A percentile compares a stretch with the other conserved stretches of the same genome.
These are phyloP conservation scores for Erythrocebus patas DNA, from an alignment of 2,113 vertebrate species.

Conservation along the genomic window DNA sequence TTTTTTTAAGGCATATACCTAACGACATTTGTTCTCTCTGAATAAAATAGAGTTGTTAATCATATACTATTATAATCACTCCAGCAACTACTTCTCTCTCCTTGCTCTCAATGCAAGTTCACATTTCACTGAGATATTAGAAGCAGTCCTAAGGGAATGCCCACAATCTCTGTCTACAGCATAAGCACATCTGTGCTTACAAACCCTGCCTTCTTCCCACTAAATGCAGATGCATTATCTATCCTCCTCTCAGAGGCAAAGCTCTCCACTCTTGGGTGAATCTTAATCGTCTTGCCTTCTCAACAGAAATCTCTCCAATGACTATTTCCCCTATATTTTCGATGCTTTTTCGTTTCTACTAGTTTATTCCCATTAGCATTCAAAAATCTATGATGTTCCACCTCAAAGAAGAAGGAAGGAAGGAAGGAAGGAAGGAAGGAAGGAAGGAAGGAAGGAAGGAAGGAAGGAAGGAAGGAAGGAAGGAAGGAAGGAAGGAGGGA, in stretches of 20 bases:
- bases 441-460: too few species aligned
- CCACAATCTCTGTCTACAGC: not conserved
- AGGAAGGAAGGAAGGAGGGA: fast-evolving
- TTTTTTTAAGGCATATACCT: not conserved
- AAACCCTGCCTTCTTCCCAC: not conserved
- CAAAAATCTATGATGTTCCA: not conserved
- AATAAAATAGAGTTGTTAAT: constrained; percentile 24
- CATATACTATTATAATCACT: not conserved
- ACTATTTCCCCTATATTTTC: not conserved
- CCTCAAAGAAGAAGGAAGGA: not conserved
- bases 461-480: fast-evolving
- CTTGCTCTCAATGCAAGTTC: not conserved
- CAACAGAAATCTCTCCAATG: not conserved
- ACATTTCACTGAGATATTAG: not conserved
- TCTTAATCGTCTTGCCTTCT: not conserved
- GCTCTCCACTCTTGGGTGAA: not conserved
- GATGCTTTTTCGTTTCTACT: not conserved
- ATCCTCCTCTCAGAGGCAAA: not conserved
- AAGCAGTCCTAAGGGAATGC: not conserved
- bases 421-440: not conserved
- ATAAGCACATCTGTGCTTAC: not conserved
- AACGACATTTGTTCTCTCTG: constrained; percentile 20
- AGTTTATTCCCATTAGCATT: not conserved
- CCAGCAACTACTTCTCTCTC: not conserved
- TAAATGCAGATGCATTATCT: not conserved